phyloP scores from a whole-genome alignment of 2,888 invertebrate genomes.

The Amphipyra tragopoginis region DNA sequence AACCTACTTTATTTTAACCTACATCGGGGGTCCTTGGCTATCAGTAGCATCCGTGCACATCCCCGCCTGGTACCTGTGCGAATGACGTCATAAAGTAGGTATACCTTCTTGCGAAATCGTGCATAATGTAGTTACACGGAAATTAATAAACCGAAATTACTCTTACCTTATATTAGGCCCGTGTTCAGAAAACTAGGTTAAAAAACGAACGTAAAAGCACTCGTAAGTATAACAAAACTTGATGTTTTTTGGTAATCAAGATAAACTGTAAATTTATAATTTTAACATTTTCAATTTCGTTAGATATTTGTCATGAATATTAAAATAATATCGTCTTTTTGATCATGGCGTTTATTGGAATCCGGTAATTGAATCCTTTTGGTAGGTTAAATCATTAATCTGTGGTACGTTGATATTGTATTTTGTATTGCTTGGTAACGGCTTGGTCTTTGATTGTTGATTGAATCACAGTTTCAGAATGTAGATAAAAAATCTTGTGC shows the following conservation, averaged over 20 bases:
- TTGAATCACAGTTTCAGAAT: neutral
- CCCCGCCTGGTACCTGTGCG: slow-evolving; percentile 85
- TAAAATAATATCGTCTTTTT: slow-evolving; percentile 20
- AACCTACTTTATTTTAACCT: slow-evolving; percentile 89
- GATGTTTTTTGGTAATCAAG: slow-evolving; percentile 26
- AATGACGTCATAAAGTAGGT: slow-evolving; percentile 81
- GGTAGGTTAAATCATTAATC: too few species aligned
- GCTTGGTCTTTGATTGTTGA: too few species aligned
- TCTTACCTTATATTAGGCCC: slow-evolving; percentile 78
- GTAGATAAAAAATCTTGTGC: slow-evolving; percentile 4
- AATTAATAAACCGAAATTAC: slow-evolving; percentile 84
- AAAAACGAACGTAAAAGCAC: slow-evolving; percentile 67
- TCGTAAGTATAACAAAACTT: slow-evolving; percentile 36
- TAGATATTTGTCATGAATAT: slow-evolving; percentile 42
- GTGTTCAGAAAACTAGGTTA: slow-evolving; percentile 77
- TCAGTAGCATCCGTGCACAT: slow-evolving; percentile 80
- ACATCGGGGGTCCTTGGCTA: slow-evolving; percentile 84
- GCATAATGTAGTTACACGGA: slow-evolving; percentile 78
- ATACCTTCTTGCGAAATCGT: slow-evolving; percentile 75
- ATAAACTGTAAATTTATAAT: slow-evolving; percentile 47
- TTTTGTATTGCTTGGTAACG: too few species aligned
- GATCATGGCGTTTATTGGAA: slow-evolving; percentile 33
- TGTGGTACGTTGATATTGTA: too few species aligned
- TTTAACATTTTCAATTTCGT: slow-evolving; percentile 50
- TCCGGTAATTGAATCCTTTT: too few species aligned